Percentiles rank a stretch among this genome's conserved stretches.
Conservation (phyloP, 2,113 vertebrate genomes). For the Empidonax alnorum region DNA sequence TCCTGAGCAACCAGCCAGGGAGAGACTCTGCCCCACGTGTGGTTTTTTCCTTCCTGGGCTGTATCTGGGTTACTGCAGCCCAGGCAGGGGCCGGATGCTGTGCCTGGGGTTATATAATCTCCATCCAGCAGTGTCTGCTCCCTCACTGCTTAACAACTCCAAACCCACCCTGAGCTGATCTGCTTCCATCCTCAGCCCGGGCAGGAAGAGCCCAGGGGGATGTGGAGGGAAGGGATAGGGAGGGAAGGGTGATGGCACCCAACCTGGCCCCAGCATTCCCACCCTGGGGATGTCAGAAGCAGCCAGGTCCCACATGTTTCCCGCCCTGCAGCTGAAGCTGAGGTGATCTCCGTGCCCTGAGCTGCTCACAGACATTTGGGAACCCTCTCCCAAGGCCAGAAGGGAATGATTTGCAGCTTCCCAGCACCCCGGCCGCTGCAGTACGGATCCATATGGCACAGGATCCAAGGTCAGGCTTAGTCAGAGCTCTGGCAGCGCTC, state of each 20-base stretch:
- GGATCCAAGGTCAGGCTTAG: neutral
- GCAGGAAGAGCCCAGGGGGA: neutral
- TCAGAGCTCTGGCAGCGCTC: neutral
- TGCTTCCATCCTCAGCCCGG: neutral
- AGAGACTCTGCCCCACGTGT: neutral
- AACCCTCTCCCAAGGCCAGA: neutral
- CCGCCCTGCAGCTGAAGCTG: too few species aligned
- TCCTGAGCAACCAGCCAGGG: neutral
- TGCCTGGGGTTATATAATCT: neutral
- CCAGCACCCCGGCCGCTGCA: neutral
- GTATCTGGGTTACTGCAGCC: neutral
- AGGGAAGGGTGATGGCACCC: neutral
- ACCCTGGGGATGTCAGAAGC: neutral
- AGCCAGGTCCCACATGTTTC: neutral
- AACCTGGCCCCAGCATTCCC: neutral
- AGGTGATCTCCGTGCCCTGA: neutral
- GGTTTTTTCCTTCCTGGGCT: neutral
- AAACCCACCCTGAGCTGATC: neutral
- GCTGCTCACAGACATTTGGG: neutral
- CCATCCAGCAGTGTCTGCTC: neutral
- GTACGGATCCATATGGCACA: neutral
- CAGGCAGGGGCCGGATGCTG: neutral
- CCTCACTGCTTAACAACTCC: neutral
- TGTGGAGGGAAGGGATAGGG: accelerated
- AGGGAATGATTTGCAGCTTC: neutral